Conservation (phyloP, 2,113 vertebrate genomes). For the Heptranchias perlo region DNA sequence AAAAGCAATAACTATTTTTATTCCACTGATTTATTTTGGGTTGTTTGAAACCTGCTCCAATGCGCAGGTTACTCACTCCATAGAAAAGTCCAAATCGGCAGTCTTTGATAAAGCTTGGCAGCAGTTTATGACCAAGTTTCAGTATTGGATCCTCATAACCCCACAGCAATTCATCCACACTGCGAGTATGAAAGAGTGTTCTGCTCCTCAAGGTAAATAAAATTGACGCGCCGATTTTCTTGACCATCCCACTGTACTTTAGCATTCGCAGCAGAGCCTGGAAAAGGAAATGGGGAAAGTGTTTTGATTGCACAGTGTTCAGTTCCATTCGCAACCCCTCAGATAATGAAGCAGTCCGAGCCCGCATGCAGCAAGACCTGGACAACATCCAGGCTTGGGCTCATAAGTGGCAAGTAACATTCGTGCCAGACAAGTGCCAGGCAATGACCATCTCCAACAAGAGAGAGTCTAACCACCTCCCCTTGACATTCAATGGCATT, state of each 20-base stretch:
- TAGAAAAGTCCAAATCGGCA: slow-evolving; percentile 22
- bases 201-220: not conserved
- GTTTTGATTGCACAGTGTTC: no score
- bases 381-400: no score
- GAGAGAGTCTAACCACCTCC: no score
- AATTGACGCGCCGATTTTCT: not conserved
- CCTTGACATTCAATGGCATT: no score
- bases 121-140: not conserved
- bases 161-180: slow-evolving; percentile 20
- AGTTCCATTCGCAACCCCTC: no score
- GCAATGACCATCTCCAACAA: no score
- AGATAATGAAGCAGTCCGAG: no score
- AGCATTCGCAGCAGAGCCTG: not conserved
- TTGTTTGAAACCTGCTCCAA: not conserved
- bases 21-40: not conserved
- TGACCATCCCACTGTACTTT: not conserved
- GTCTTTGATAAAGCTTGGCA: not conserved
- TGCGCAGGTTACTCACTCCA: not conserved
- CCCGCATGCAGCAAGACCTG: no score
- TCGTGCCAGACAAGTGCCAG: no score
- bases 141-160: slow-evolving; percentile 21
- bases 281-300: not conserved
- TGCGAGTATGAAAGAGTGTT: not conserved
- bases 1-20: not conserved
- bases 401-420: no score